Base-by-base conservation (phyloP, 2,113 vertebrate genomes). In the Notechis scutatus region DNA sequence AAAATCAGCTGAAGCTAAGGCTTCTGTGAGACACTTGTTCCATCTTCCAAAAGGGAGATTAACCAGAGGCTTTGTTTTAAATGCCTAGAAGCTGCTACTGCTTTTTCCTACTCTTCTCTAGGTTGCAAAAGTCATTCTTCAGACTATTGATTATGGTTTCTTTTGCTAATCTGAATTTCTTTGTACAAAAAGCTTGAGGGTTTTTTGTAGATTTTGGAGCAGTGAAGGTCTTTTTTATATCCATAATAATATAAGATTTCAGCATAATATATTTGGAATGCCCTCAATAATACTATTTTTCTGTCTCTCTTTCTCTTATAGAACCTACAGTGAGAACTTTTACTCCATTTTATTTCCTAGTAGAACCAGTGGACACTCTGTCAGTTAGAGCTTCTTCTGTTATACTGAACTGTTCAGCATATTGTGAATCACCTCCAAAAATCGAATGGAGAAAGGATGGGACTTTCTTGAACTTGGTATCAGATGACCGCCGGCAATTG, bases 391-490 rank as follows among this genome's bases (percentile, higher is more conserved):
- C 99, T 0, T 97, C 97, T 10, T 95, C 98, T 0, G 98, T 98
- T 3, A 7, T 98, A 64, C 97, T 99, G 95, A 99, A 99, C 97
- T 99, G 99, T 95, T 99, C 99, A 0, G 98, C 98, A 2, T 97
- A 98, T 89, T 98, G 98, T 61, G 98, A 99, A 26, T 95, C 96
- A 7, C 92, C 98, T 2, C 98, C 98, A 2, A 98, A 98, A 64
- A 97, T 99, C 4, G 98, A 99, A 94, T 99, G 99, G 99, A 99
- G 98, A 88, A 99, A 99, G 93, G 99, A 99, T 1, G 99, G 99
- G 91, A 98, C 99, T 87, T 98, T 99, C 94, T 97, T 99, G 56
- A 99, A 98, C 95, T 95, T 99, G 96, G 98, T 97, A 34, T 98
- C 98, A 0, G 99, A 99, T 56, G 99, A 99, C 93, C 97, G 99